Conservation (phyloP, 2,888 invertebrate genomes). For the Camptogramma bilineatum region DNA sequence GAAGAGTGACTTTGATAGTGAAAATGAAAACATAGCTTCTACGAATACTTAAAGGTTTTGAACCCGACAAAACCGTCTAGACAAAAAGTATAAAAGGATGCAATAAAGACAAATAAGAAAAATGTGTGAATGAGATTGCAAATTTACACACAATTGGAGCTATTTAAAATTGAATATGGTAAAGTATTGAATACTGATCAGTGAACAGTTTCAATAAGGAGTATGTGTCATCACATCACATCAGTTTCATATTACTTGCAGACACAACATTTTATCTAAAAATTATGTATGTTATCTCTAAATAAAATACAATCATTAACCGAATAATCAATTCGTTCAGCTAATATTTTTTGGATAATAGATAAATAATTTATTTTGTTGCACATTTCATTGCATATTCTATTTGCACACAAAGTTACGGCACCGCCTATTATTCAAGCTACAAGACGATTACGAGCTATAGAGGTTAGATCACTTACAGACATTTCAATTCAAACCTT, state of each 20-base stretch:
- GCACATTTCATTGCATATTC: constrained; percentile 55
- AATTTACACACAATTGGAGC: constrained; percentile 43
- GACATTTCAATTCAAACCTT: constrained; percentile 53
- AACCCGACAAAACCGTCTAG: constrained; percentile 32
- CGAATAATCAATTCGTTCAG: not conserved
- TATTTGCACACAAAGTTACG: constrained; percentile 73
- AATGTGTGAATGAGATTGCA: constrained; percentile 37
- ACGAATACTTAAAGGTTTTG: constrained; percentile 20
- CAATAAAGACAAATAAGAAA: constrained; percentile 29
- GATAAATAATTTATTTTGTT: constrained; percentile 21
- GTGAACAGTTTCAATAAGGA: constrained; percentile 8
- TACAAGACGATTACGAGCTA: constrained; percentile 67
- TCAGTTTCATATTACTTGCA: not conserved
- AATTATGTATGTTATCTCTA: not conserved
- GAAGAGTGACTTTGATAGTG: constrained; percentile 13
- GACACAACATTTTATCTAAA: too few relatives aligned
- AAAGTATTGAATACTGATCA: constrained; percentile 17
- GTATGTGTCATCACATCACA: constrained; percentile 4
- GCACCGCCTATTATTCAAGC: constrained; percentile 73
- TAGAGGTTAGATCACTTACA: constrained; percentile 48
- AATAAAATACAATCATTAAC: not conserved
- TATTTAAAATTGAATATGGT: constrained; percentile 22
- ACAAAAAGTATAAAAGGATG: constrained; percentile 35
- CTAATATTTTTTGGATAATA: constrained; percentile 12
- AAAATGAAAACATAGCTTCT: constrained; percentile 18